Percentiles rank a stretch among this genome's conserved stretches.
Evolutionary conservation across 2,888 invertebrate genomes (phyloP).

Genomic region (Trachelus iudaicus): DNA sequence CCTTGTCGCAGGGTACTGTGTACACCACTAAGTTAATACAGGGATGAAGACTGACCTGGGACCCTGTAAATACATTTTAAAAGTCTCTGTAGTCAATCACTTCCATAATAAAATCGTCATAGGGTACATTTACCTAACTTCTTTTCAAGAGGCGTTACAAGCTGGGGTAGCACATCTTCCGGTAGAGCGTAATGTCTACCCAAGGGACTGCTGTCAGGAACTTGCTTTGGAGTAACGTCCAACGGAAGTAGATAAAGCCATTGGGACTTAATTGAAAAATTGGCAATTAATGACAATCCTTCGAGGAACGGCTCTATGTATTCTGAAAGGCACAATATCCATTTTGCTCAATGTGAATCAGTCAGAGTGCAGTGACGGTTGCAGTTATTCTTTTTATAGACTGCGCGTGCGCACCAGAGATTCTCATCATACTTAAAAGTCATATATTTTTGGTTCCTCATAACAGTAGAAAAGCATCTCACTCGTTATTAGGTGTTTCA

Average conservation of each 20-base stretch:
- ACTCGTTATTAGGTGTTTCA: neutral
- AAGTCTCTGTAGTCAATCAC: neutral
- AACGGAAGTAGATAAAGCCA: slow-evolving; percentile 86
- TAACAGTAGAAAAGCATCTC: neutral
- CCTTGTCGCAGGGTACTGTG: slow-evolving; percentile 77
- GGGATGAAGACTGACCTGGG: slow-evolving; percentile 84
- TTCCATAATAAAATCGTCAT: neutral
- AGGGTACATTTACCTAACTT: slow-evolving; percentile 70
- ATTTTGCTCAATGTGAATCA: neutral
- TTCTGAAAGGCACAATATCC: slow-evolving; percentile 66
- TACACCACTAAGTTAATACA: slow-evolving; percentile 88
- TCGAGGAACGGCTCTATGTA: slow-evolving; percentile 82
- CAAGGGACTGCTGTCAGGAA: slow-evolving; percentile 66
- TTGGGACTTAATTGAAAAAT: slow-evolving; percentile 88
- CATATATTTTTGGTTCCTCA: neutral
- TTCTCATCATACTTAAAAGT: neutral
- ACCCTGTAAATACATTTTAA: slow-evolving; percentile 66
- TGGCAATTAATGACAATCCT: slow-evolving; percentile 77
- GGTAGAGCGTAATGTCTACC: slow-evolving; percentile 74
- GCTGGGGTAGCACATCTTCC: slow-evolving; percentile 79
- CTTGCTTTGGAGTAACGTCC: slow-evolving; percentile 77
- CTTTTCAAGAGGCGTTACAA: slow-evolving; percentile 88
- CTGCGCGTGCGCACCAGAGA: neutral
- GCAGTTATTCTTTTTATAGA: neutral
- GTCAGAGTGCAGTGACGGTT: neutral